Base-by-base conservation (phyloP, 2,888 invertebrate genomes). In the Hedychridium roseum region DNA sequence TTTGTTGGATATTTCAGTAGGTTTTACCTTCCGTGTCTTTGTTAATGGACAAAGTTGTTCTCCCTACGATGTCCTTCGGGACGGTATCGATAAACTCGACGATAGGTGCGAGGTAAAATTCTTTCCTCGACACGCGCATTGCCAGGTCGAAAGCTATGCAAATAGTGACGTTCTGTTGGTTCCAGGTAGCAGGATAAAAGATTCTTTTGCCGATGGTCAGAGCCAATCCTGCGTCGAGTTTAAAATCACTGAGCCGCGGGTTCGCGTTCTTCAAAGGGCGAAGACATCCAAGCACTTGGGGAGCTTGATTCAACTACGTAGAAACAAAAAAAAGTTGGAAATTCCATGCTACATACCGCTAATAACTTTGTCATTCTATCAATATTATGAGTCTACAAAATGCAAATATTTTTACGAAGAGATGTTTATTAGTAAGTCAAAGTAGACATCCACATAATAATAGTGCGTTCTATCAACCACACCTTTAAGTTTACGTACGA, bases 11-110 rank as follows among this genome's bases (percentile, higher is more conserved):
- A n/a, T n/a, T n/a, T n/a, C n/a, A n/a, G n/a, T n/a, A n/a, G n/a
- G n/a, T n/a, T n/a, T 20, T 46, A 88, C 88, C 88, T 84, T 91
- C 89, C 37, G 87, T 81, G 68, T 87, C 82, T 66, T 87, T 87
- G 31, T 85, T 83, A 42, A 85, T 85, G 1, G 83, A 82, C 2
- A 56, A 52, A 20, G 49, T 74, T 55, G 83, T 84, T 49, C 85
- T 79, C 69, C 81, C 61, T 68, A 71, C 82, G 71, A 88, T 87
- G 64, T 87, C 86, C 52, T 84, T 80, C 15, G 91, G 90, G 41
- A 91, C 86, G 62, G 89, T 78, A 72, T 92, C 92, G 70, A 88
- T 89, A 78, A 92, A 92, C 81, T 92, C 91, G 4, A 90, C 89
- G 21, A 92, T 85, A 4, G 91, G 89, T 60, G 85, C 84, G 53